A percentile compares a stretch with the other conserved stretches of the same genome.
These are phyloP conservation scores for Xiphydria camelus DNA, from an alignment of 2,888 invertebrate genomes.

Conservation along the genomic window DNA sequence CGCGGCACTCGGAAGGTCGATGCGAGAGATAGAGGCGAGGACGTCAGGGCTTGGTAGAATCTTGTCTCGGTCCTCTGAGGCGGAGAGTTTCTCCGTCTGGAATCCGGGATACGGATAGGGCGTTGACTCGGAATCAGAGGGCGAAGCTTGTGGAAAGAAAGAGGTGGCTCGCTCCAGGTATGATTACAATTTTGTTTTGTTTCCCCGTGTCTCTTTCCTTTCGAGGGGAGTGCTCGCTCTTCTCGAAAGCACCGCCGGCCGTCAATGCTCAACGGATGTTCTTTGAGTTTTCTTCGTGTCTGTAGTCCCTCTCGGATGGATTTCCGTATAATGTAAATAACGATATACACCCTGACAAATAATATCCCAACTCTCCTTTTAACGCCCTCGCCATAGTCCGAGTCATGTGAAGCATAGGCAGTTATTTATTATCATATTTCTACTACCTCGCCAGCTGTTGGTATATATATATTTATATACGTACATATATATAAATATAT, in stretches of 20 bases:
- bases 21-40: no score
- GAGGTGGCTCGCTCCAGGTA: no score
- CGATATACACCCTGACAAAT: background rate
- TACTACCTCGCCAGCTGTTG: constrained; percentile 18
- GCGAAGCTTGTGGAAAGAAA: no score
- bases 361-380: background rate
- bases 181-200: background rate
- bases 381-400: constrained; percentile 1
- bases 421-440: constrained; percentile 27
- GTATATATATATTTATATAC: constrained; percentile 17
- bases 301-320: background rate
- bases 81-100: no score
- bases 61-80: no score
- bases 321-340: constrained; percentile 1
- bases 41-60: no score
- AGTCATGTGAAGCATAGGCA: constrained; percentile 14
- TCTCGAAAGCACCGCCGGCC: no score
- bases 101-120: no score
- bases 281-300: background rate
- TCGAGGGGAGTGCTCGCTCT: background rate
- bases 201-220: no score
- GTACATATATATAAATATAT: constrained; percentile 6
- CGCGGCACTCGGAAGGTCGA: no score
- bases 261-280: no score
- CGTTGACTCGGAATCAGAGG: no score